These are phyloP conservation scores for Aleiodes testaceus DNA, from an alignment of 2,888 invertebrate species.

Conservation along the genomic window DNA sequence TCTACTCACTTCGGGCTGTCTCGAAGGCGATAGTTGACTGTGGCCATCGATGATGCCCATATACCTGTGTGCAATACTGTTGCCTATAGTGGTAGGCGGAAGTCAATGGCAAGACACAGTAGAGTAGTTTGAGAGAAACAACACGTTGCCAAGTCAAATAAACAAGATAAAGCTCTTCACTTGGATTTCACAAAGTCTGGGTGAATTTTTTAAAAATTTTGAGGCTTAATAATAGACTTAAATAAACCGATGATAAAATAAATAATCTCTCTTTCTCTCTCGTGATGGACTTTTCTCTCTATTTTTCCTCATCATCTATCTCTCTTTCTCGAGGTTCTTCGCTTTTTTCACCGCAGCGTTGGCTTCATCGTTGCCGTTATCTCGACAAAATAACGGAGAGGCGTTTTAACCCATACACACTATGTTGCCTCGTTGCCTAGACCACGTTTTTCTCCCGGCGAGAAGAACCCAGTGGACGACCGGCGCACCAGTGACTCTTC, in stretches of 20 bases:
- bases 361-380: slow-evolving; percentile 48
- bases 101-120: slow-evolving; percentile 21
- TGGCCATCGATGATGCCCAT: slow-evolving; percentile 27
- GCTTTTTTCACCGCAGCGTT: slow-evolving; percentile 38
- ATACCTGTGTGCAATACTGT: slow-evolving; percentile 30
- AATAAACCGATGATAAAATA: not conserved
- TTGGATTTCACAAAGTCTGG: too few species aligned
- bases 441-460: slow-evolving; percentile 42
- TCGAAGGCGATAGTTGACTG: slow-evolving; percentile 29
- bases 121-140: too few species aligned
- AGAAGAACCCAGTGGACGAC: slow-evolving; percentile 43
- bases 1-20: slow-evolving; percentile 15
- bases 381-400: slow-evolving; percentile 50
- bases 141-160: too few species aligned
- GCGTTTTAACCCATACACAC: slow-evolving; percentile 46
- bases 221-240: too few species aligned
- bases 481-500: slow-evolving; percentile 36
- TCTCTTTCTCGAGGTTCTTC: not conserved
- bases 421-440: not conserved
- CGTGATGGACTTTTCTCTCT: slow-evolving; percentile 12
- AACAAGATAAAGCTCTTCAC: too few species aligned
- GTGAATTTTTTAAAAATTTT: too few species aligned
- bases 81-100: slow-evolving; percentile 33
- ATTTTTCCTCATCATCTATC: slow-evolving; percentile 17
- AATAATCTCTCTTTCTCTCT: not conserved